Percentiles rank a stretch among this genome's conserved stretches.
phyloP scores from a whole-genome alignment of 2,888 invertebrate genomes.

The Eueremaeus valkanovi region DNA sequence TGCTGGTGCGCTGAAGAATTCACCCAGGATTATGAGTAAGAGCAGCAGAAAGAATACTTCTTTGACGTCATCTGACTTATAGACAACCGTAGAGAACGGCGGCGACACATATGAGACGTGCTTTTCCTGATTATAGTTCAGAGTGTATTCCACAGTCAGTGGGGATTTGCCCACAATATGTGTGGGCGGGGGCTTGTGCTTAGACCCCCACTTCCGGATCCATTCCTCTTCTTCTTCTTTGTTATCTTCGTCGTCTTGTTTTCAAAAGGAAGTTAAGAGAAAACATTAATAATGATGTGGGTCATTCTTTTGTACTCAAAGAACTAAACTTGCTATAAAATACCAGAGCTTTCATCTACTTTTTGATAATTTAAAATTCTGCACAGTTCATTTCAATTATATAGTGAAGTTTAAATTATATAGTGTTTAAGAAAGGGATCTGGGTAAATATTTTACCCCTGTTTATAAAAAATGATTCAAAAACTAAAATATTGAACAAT shows the following conservation, averaged over 20 bases:
- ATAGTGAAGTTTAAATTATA: too few relatives aligned
- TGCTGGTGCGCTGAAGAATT: conserved; percentile 95
- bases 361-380: too few relatives aligned
- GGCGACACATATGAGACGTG: conserved; percentile 79
- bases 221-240: conserved; percentile 41
- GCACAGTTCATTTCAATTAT: too few relatives aligned
- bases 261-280: too few relatives aligned
- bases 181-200: conserved; percentile 47
- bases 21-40: conserved; percentile 87
- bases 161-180: conserved; percentile 63
- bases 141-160: conserved; percentile 59
- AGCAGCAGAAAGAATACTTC: conserved; percentile 92
- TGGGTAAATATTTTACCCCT: too few relatives aligned
- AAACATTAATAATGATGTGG: too few relatives aligned
- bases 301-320: too few relatives aligned
- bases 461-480: too few relatives aligned
- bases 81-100: conserved; percentile 87
- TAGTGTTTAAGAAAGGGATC: too few relatives aligned
- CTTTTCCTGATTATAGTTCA: conserved; percentile 47
- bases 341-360: too few relatives aligned
- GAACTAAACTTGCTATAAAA: too few relatives aligned
- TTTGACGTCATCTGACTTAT: conserved; percentile 78
- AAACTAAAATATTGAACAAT: too few relatives aligned
- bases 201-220: conserved; percentile 40
- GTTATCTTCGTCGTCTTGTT: not conserved